Percentiles rank a stretch among this genome's conserved stretches.
Evolutionary conservation across 2,797 vertebrate genomes (phyloP).

Genomic region (Myripristis murdjan): DNA sequence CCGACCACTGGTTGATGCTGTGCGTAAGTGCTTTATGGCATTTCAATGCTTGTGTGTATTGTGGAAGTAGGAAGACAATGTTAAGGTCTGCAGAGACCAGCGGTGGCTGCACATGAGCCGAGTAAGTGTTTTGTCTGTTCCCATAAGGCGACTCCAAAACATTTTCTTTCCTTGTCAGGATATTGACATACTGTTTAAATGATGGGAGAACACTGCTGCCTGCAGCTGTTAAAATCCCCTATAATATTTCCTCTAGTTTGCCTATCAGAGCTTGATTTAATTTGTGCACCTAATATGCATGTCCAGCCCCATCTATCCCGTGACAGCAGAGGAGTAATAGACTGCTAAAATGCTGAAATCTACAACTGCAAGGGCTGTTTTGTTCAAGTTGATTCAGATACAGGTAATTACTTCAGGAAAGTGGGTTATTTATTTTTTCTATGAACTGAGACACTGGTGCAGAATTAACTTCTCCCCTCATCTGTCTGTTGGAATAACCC

Average conservation of each 20-base stretch:
- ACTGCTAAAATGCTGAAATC: constrained; percentile 37
- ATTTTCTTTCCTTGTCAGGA: no score
- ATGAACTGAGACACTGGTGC: constrained; percentile 31
- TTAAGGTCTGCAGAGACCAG: no score
- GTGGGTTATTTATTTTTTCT: constrained; percentile 39
- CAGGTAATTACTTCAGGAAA: constrained; percentile 37
- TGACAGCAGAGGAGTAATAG: not conserved
- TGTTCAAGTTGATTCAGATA: constrained; percentile 42
- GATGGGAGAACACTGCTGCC: no score
- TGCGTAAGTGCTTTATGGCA: no score
- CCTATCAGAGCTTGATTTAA: constrained; percentile 36
- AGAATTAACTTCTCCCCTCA: constrained; percentile 42
- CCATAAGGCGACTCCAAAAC: no score
- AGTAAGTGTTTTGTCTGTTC: no score
- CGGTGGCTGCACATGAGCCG: no score
- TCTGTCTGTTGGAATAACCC: constrained; percentile 41
- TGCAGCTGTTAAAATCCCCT: no score
- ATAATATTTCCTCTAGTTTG: constrained; percentile 33
- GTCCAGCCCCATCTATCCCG: constrained; percentile 32
- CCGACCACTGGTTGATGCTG: no score
- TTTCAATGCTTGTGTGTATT: no score
- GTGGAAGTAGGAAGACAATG: no score
- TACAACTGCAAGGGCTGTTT: constrained; percentile 41
- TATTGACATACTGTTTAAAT: no score
- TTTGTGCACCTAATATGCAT: constrained; percentile 24